These are phyloP conservation scores for Strigamia crassipes DNA, from an alignment of 2,888 invertebrate genomes.

Conservation along the genomic window DNA sequence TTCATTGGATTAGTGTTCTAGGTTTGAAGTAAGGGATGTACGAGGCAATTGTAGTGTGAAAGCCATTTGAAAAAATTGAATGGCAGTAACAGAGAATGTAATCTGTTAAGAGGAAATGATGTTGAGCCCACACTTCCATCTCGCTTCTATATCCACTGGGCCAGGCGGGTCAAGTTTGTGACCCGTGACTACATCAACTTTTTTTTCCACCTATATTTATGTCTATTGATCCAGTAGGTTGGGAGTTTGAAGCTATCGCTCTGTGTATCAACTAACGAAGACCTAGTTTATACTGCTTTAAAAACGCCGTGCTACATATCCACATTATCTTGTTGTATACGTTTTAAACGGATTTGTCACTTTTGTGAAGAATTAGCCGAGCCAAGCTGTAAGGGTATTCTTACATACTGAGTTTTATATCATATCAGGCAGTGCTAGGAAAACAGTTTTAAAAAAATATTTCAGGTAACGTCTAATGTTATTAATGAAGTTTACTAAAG, in stretches of 20 bases:
- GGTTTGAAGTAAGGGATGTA: neutral
- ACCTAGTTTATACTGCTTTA: neutral
- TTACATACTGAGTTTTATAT: neutral
- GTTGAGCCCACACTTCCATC: neutral
- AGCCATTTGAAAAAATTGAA: constrained; percentile 21
- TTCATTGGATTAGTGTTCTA: neutral
- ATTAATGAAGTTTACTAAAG: neutral
- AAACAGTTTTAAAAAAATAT: neutral
- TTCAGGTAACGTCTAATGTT: neutral
- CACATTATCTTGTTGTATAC: neutral
- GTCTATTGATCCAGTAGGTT: constrained; percentile 6
- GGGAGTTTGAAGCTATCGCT: neutral
- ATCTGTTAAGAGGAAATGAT: constrained; percentile 2
- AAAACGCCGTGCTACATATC: neutral
- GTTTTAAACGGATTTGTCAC: neutral
- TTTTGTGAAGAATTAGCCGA: neutral
- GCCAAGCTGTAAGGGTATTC: neutral
- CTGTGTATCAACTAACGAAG: neutral
- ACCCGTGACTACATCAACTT: constrained; percentile 16
- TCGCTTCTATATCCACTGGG: constrained; percentile 11
- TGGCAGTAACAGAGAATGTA: neutral
- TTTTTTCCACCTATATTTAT: constrained; percentile 12
- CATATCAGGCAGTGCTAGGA: neutral
- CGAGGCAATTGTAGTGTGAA: constrained; percentile 14
- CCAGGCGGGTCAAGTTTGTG: constrained; percentile 21